These are phyloP conservation scores for Rhagophthalmus giganteus DNA, from an alignment of 2,888 invertebrate species.

Conservation along the genomic window DNA sequence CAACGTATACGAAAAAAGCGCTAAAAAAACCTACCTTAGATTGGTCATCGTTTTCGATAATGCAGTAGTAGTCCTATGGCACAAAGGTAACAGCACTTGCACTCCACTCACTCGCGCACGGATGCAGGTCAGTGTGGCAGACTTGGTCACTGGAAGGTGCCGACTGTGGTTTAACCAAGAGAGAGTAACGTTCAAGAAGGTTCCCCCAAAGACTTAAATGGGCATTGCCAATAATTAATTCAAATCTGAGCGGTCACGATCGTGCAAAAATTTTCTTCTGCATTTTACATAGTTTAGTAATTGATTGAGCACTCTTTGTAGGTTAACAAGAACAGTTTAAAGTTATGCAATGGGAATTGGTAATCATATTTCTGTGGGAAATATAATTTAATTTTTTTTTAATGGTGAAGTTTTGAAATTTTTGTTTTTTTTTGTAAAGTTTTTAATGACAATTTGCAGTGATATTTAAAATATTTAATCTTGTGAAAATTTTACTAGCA, in stretches of 20 bases:
- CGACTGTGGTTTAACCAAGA: conserved; percentile 19
- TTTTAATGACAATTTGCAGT: too few relatives aligned
- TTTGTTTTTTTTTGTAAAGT: too few relatives aligned
- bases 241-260: conserved; percentile 3
- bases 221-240: conserved; percentile 15
- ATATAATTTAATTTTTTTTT: too few relatives aligned
- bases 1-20: neutral
- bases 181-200: conserved; percentile 21
- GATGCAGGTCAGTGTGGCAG: conserved; percentile 29
- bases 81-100: conserved; percentile 27
- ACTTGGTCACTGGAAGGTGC: conserved; percentile 24
- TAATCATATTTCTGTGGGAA: too few relatives aligned
- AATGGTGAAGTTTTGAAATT: too few relatives aligned
- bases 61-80: conserved; percentile 29
- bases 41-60: conserved; percentile 17
- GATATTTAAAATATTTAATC: too few relatives aligned
- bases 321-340: conserved; percentile 1
- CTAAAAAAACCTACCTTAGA: conserved; percentile 9
- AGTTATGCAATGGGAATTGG: neutral
- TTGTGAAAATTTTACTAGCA: too few relatives aligned
- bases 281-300: conserved; percentile 4
- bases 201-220: conserved; percentile 16
- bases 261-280: conserved; percentile 5
- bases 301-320: conserved; percentile 3
- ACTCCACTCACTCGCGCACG: conserved; percentile 30